phyloP scores from a whole-genome alignment of 2,113 vertebrate species.

The Pelmatolapia mariae region DNA sequence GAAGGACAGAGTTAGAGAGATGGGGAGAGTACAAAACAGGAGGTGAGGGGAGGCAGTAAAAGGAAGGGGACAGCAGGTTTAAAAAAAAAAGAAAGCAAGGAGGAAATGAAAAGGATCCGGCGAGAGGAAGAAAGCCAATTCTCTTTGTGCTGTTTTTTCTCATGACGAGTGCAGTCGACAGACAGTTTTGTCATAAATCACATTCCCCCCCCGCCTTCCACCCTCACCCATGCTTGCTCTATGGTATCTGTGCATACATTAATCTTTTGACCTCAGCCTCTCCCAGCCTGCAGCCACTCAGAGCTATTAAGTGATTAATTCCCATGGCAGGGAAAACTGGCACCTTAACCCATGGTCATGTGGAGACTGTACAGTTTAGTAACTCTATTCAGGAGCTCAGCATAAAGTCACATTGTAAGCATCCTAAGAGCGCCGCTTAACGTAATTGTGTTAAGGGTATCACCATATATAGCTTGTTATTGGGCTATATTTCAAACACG shows the following conservation, averaged over 20 bases:
- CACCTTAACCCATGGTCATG: not conserved
- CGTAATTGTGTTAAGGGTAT: not conserved
- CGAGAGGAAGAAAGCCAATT: not conserved
- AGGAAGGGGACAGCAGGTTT: constrained; percentile 7
- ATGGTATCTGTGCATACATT: constrained; percentile 21
- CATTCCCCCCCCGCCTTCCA: not conserved
- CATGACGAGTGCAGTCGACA: constrained; percentile 20
- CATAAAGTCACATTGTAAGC: not conserved
- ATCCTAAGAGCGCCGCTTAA: not conserved
- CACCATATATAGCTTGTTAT: not conserved
- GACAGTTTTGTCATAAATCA: constrained; percentile 51
- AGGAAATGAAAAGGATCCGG: not conserved
- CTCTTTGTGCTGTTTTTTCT: not conserved
- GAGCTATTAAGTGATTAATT: constrained; percentile 45
- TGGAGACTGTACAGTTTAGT: not conserved
- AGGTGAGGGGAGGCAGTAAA: constrained; percentile 6
- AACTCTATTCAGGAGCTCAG: not conserved
- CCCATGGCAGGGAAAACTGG: constrained; percentile 4
- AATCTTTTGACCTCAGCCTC: constrained; percentile 62
- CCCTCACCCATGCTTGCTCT: constrained; percentile 29
- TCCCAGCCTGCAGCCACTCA: constrained; percentile 27
- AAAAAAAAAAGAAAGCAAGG: not conserved
- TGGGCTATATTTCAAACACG: not conserved
- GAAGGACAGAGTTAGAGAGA: constrained; percentile 51
- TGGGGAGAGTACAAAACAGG: constrained; percentile 31